These are phyloP conservation scores for Octodonta nipae DNA, from an alignment of 2,888 invertebrate species.

Conservation along the genomic window DNA sequence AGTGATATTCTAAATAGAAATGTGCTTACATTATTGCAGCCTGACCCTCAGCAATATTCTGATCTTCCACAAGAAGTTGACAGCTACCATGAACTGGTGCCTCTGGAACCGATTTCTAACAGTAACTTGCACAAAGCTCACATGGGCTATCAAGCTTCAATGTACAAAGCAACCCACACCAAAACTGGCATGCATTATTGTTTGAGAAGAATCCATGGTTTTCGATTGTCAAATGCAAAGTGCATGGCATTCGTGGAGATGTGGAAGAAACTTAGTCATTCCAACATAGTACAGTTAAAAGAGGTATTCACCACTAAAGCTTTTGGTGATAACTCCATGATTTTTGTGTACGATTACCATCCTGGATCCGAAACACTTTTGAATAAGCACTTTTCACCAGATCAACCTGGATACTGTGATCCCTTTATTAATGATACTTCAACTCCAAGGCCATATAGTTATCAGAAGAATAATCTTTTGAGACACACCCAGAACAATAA, in stretches of 20 bases:
- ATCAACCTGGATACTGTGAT: conserved; percentile 51
- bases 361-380: conserved; percentile 80
- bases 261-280: conserved; percentile 92
- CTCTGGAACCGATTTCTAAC: conserved; percentile 55
- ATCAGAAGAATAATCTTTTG: conserved; percentile 69
- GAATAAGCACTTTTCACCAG: conserved; percentile 65
- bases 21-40: conserved; percentile 57
- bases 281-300: conserved; percentile 82
- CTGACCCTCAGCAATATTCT: conserved; percentile 49
- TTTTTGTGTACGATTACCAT: conserved; percentile 93
- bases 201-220: conserved; percentile 76
- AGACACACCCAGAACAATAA: conserved; percentile 56
- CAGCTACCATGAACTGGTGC: conserved; percentile 76
- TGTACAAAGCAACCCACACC: conserved; percentile 81
- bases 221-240: conserved; percentile 68
- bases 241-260: conserved; percentile 74
- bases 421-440: conserved; percentile 75
- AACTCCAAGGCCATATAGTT: conserved; percentile 66
- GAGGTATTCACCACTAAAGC: conserved; percentile 91
- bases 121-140: conserved; percentile 49
- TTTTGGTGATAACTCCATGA: conserved; percentile 90
- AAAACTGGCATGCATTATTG: conserved; percentile 76
- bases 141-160: conserved; percentile 63
- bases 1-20: conserved; percentile 64
- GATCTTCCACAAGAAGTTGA: conserved; percentile 74